These are phyloP conservation scores for Bos indicus DNA, from an alignment of 2,113 vertebrate genomes.

Conservation along the genomic window DNA sequence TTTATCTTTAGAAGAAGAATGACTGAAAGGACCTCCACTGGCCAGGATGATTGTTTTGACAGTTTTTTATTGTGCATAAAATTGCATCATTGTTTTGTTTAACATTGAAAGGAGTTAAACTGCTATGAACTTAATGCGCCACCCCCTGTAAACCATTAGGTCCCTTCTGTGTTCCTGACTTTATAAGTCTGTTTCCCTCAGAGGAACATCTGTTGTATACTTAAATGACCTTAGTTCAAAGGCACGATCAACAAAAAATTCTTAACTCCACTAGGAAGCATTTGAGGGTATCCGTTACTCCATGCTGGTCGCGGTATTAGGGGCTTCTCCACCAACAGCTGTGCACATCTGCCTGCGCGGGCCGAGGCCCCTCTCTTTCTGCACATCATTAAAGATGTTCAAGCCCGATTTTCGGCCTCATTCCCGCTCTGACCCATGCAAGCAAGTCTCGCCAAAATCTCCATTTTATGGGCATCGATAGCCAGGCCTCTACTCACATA, in stretches of 20 bases:
- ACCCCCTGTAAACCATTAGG: conserved; percentile 66
- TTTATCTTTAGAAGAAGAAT: conserved; percentile 54
- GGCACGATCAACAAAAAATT: conserved; percentile 74
- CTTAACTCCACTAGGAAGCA: conserved; percentile 62
- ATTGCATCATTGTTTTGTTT: conserved; percentile 70
- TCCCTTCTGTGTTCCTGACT: conserved; percentile 68
- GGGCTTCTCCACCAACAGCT: conserved; percentile 80
- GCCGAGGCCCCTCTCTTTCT: conserved; percentile 64
- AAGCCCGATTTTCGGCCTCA: conserved; percentile 36
- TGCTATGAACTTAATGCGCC: conserved; percentile 41
- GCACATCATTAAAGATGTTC: conserved; percentile 67
- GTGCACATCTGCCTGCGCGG: conserved; percentile 78
- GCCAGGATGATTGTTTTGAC: conserved; percentile 71
- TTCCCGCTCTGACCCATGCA: conserved; percentile 59
- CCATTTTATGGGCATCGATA: conserved; percentile 45
- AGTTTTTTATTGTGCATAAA: conserved; percentile 71
- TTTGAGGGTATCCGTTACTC: conserved; percentile 63
- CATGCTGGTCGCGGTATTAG: conserved; percentile 52
- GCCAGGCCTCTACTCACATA: conserved; percentile 45
- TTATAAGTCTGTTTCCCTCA: conserved; percentile 74
- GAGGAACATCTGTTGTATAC: conserved; percentile 78
- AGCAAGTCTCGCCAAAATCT: conserved; percentile 48
- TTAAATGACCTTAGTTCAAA: conserved; percentile 80
- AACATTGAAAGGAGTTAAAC: conserved; percentile 65
- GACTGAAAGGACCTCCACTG: conserved; percentile 68